Evolutionary conservation across 1,140 invertebrate genomes (phyloP), one percentile per base, ranked within the genome.

Genomic region (Belonocnema kinseyi): DNA sequence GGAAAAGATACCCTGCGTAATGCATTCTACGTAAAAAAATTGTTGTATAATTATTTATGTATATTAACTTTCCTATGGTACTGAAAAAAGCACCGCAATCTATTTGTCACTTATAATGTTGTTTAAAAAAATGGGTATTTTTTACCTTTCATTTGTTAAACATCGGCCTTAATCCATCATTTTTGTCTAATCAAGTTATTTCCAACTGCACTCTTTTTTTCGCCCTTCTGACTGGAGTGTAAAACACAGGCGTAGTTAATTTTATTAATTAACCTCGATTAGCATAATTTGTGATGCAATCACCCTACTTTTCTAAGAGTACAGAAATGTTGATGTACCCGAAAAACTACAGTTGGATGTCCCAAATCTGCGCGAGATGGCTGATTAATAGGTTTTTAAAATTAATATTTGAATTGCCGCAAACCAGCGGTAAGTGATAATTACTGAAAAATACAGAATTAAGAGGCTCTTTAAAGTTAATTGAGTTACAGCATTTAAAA

Each of bases 251-350:
- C 77, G 79, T 90, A 91, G 89, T 79, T 91, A 91, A 88, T 88
- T 90, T 90, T 90, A 91, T 91, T 91, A 90, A 89, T 88, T 81
- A 85, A 77, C 76, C 85, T 88, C 85, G 82, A 82, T 87, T 88
- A 90, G 87, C 82, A 86, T 90, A 87, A 90, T 89, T 90, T 83
- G 81, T 81, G 40, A 46, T 46, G 40, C 40, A 46, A 46, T 46
- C 40, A 46, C 40, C 40, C 7, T 5, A 46, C 40, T 46, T 7
- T 46, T 46, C 10, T 10, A 46, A 46, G 40, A 46, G 40, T 46
- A 11, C 2, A 46, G 40, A 46, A 5, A 46, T 46, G 10, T 46
- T 46, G 7, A 46, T 46, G 40, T 11, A 11, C 10, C 40, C 40
- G 40, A 46, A 46, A 46, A 11, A 46, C 10, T 46, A 46, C 40